Conservation (phyloP, 2,888 invertebrate genomes). For the Thalpophila matura region DNA sequence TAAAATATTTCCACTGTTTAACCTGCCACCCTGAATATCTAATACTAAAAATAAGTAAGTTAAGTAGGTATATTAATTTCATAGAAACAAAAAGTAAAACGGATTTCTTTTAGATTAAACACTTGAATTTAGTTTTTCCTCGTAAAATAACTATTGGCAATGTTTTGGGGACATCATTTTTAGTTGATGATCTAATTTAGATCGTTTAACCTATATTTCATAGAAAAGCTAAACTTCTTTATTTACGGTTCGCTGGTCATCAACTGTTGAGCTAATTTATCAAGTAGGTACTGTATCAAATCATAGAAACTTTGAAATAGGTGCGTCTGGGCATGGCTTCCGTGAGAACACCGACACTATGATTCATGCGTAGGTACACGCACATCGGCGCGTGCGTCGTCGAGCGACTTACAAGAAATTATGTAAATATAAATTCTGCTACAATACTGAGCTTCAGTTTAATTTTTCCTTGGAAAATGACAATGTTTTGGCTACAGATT, state of each 20-base stretch:
- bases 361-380: neutral
- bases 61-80: neutral
- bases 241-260: no score
- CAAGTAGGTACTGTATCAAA: no score
- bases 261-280: no score
- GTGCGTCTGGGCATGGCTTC: neutral
- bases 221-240: neutral
- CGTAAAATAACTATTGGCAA: neutral
- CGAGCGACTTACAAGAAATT: neutral
- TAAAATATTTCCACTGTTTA: no score
- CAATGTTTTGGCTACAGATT: constrained; percentile 4
- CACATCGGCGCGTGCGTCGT: no score
- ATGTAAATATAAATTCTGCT: neutral
- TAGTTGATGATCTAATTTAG: neutral
- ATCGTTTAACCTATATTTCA: neutral
- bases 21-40: no score
- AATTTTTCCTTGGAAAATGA: neutral
- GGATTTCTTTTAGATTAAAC: neutral
- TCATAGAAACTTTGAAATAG: no score
- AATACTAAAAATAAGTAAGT: no score
- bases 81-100: no score
- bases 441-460: neutral
- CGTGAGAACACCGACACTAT: neutral
- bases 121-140: constrained; percentile 20
- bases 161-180: neutral